Evolutionary conservation across 2,113 vertebrate genomes (phyloP).

Genomic region (Quiscalus mexicanus): DNA sequence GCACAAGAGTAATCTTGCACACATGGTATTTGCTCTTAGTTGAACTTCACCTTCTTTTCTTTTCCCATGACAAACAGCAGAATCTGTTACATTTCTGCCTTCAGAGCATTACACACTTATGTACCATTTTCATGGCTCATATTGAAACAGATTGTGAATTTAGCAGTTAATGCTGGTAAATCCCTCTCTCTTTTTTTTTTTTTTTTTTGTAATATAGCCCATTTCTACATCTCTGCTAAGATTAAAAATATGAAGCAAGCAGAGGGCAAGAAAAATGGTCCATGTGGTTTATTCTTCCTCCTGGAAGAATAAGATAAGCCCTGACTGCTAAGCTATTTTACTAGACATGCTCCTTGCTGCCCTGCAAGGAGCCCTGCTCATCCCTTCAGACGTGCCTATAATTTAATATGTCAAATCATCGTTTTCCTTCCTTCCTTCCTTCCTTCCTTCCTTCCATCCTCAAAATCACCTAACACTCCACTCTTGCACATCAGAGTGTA

Average conservation of each 20-base stretch:
- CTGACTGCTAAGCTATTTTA: background rate
- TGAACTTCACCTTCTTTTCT: background rate
- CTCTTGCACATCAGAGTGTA: background rate
- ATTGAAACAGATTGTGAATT: background rate
- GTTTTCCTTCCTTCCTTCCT: background rate
- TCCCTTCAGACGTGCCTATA: background rate
- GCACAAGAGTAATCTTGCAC: background rate
- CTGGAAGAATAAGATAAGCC: background rate
- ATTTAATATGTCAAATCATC: background rate
- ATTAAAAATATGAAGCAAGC: background rate
- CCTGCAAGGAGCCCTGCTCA: background rate
- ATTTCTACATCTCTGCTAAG: background rate
- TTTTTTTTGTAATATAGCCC: background rate
- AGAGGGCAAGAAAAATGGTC: background rate
- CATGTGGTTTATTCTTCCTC: background rate
- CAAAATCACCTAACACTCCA: background rate
- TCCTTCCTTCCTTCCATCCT: background rate
- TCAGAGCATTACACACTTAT: background rate
- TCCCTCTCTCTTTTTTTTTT: rapidly evolving
- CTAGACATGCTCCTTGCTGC: background rate
- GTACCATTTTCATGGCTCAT: background rate
- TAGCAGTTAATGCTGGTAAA: background rate
- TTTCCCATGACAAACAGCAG: background rate
- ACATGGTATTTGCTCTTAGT: background rate
- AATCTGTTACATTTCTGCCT: background rate